A percentile compares a stretch with the other conserved stretches of the same genome.
Evolutionary conservation across 2,797 vertebrate genomes (phyloP).

Genomic region (Sebastes flavidus): DNA sequence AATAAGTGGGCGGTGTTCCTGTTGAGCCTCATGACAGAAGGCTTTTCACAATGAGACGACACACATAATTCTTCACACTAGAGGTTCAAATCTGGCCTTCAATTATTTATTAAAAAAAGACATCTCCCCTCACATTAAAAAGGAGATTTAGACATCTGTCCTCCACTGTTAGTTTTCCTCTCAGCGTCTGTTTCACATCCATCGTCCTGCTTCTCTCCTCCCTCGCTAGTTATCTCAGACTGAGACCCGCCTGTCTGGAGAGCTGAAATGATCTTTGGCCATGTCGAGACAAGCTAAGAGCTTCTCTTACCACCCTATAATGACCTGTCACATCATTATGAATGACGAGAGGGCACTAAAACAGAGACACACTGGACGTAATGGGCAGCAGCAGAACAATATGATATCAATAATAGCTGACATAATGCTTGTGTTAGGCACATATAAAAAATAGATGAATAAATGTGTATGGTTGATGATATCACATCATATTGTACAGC

Average conservation of each 20-base stretch:
- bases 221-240: neutral
- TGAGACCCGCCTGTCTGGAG: neutral
- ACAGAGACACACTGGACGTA: neutral
- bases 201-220: neutral
- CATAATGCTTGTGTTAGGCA: neutral
- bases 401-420: neutral
- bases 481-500: neutral
- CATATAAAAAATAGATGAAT: neutral
- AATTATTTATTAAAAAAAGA: neutral
- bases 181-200: neutral
- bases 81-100: neutral
- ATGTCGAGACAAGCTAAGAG: slow-evolving; percentile 6
- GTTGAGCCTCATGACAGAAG: neutral
- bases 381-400: neutral
- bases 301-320: neutral
- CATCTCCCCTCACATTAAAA: too few relatives aligned
- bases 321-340: neutral
- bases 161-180: neutral
- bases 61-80: neutral
- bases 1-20: neutral
- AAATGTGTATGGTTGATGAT: neutral
- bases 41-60: neutral
- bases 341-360: neutral
- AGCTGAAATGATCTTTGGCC: neutral
- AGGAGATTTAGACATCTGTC: neutral